Evolutionary conservation across 2,113 vertebrate genomes (phyloP), one percentile per base, ranked within the genome.

Genomic region (Heterotilapia buettikoferi): DNA sequence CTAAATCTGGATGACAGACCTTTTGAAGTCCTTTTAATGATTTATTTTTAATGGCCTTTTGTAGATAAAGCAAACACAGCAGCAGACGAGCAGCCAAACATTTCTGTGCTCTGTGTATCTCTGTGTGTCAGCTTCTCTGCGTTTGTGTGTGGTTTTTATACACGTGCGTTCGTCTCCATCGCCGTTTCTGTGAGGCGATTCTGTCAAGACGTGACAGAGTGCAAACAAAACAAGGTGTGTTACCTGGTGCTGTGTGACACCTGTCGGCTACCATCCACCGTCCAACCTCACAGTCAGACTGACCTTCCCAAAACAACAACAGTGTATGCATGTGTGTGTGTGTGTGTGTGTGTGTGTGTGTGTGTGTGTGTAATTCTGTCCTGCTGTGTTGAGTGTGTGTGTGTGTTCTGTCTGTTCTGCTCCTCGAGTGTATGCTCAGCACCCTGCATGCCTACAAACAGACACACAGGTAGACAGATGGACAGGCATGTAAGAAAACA

Each of bases 171-270:
- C 12, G 45, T 81, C 9, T 45, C 52, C n/a, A 26, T 80, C 36
- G 50, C 3, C 31, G 71, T 53, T 45, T 47, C 11, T 5, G 6
- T 13, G 54, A 66, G 76, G 80, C 54, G 16, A 5, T 21, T 31
- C 18, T 21, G 18, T 73, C 40, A 33, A 40, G 89, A 79, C 45
- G 7, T 54, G 83, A 86, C 86, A 21, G 53, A 38, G 82, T 4
- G 57, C 86, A 45, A 89, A 84, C 63, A 82, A 87, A 89, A 86
- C 80, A 86, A 82, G 85, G 86, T 50, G 50, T 14, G 71, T 80
- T 82, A 68, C 59, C 90, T 14, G 87, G 81, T 54, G 79, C 87
- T 89, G 90, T 5, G 86, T 88, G 91, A 85, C 92, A 91, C 88
- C 92, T 92, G 92, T 92, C 92, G 79, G 84, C 82, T 57, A 16